Conservation (phyloP, 1,140 invertebrate genomes). For the Steinernema feltiae region DNA sequence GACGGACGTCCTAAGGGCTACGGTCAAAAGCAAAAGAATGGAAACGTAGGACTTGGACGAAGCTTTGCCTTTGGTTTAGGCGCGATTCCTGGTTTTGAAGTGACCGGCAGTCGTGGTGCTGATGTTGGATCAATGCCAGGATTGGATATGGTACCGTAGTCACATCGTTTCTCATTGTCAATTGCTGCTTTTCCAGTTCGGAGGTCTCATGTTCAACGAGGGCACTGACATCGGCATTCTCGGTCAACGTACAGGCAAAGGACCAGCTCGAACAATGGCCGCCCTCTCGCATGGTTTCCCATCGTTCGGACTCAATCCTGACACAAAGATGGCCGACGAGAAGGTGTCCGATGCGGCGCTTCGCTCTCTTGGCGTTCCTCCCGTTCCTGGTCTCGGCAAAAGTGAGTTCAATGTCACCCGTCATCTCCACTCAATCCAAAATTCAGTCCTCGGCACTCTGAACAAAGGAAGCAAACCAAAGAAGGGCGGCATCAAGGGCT, state of each 20-base stretch:
- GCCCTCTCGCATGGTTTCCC: slow-evolving; percentile 37
- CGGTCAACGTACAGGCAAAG: slow-evolving; percentile 36
- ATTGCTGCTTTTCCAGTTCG: slow-evolving; percentile 34
- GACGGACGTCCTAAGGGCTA: slow-evolving; percentile 37
- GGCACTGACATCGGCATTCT: slow-evolving; percentile 38
- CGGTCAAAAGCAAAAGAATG: slow-evolving; percentile 47
- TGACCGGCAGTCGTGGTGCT: slow-evolving; percentile 30
- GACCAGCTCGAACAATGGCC: slow-evolving; percentile 37
- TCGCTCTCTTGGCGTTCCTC: slow-evolving; percentile 38
- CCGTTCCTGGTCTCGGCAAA: slow-evolving; percentile 38
- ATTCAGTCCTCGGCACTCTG: slow-evolving; percentile 31
- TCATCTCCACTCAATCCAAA: neutral
- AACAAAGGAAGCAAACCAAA: slow-evolving; percentile 35
- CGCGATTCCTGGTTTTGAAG: slow-evolving; percentile 37
- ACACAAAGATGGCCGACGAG: slow-evolving; percentile 33
- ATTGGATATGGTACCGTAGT: slow-evolving; percentile 3
- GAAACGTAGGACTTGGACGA: slow-evolving; percentile 39
- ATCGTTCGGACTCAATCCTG: slow-evolving; percentile 32
- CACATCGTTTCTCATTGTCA: slow-evolving; percentile 15
- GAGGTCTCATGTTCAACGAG: slow-evolving; percentile 44
- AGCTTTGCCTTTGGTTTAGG: slow-evolving; percentile 41
- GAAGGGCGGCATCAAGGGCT: slow-evolving; percentile 21
- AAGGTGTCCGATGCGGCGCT: slow-evolving; percentile 33
- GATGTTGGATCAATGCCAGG: slow-evolving; percentile 32
- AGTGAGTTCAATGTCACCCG: slow-evolving; percentile 19